phyloP scores from a whole-genome alignment of 2,888 invertebrate species.

The Trichogramma dendrolimi region DNA sequence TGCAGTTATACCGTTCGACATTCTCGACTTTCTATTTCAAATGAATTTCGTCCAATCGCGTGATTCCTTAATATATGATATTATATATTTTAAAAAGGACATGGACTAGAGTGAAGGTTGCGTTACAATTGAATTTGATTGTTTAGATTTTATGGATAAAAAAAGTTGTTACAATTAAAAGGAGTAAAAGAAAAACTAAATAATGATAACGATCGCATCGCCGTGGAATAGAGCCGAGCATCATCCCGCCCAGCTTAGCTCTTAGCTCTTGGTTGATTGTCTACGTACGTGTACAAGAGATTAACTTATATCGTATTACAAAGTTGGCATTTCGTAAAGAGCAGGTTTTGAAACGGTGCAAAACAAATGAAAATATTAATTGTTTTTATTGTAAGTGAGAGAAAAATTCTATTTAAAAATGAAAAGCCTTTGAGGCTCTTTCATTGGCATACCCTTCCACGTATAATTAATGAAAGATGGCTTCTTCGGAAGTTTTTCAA shows the following conservation, averaged over 20 bases:
- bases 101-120: conserved; percentile 46
- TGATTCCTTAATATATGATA: conserved; percentile 3
- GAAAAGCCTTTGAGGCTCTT: conserved; percentile 25
- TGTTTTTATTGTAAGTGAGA: conserved; percentile 28
- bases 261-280: conserved; percentile 26
- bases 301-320: conserved; percentile 5
- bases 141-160: conserved; percentile 52
- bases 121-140: conserved; percentile 53
- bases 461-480: background rate
- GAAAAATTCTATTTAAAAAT: conserved; percentile 24
- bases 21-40: conserved; percentile 9
- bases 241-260: conserved; percentile 31
- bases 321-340: conserved; percentile 1
- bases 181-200: conserved; percentile 28
- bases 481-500: background rate
- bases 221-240: conserved; percentile 35
- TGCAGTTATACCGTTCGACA: conserved; percentile 13
- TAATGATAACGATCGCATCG: conserved; percentile 49
- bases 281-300: conserved; percentile 12
- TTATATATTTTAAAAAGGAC: conserved; percentile 31
- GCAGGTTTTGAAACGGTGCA: conserved; percentile 7
- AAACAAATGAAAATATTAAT: conserved; percentile 15
- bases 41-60: conserved; percentile 23
- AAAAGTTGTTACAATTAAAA: conserved; percentile 42
- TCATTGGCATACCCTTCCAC: no score